Base-by-base conservation (phyloP, 2,888 invertebrate species). In the Physocephala rufipes region DNA sequence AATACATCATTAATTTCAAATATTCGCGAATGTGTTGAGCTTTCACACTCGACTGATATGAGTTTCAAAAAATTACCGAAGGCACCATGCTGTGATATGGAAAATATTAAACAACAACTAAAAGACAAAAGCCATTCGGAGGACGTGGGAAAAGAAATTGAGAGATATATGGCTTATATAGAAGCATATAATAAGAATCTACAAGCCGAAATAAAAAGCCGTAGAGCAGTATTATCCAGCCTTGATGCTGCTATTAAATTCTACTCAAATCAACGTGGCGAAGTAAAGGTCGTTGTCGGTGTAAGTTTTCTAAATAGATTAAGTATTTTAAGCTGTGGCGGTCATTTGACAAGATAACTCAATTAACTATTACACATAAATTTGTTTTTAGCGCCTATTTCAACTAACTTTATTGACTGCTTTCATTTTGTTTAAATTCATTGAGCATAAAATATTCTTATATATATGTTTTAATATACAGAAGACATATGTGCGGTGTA, bases 201-300 rank as follows among this genome's bases (percentile, higher is more conserved):
- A 67, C 93, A 94, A 78, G 88, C 92, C 36, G 96, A 96, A 87
- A 92, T 96, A 30, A 91, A 92, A 71, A 93, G 95, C 62, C 89
- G 96, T 74, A 91, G 90, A 76, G 89, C 92, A 2, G 88, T 98
- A 63, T 87, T 97, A 67, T 91, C 93, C 5, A 86, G 93, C 47
- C 86, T 97, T 63, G 91, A 93, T 69, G 92, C 93, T 59, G 94
- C 95, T 4, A 93, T 94, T 79, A 90, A 92, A 74, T 96, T 95
- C 86, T 95, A 97, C 83, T 93, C 94, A 53, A 93, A 93, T 21
- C 97, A 98, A 84, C 89, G 93, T 73, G 93, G 94, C 7, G 98
- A 99, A 88, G 97, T 97, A 16, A 96, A 96, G 89, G 93, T 97
- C 74, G 97, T 98, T 30, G 94, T 95, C 72, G 96, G 95, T 89